A percentile compares a stretch with the other conserved stretches of the same genome.
These are phyloP conservation scores for Acanthurus tractus DNA, from an alignment of 2,797 vertebrate genomes.

Conservation along the genomic window DNA sequence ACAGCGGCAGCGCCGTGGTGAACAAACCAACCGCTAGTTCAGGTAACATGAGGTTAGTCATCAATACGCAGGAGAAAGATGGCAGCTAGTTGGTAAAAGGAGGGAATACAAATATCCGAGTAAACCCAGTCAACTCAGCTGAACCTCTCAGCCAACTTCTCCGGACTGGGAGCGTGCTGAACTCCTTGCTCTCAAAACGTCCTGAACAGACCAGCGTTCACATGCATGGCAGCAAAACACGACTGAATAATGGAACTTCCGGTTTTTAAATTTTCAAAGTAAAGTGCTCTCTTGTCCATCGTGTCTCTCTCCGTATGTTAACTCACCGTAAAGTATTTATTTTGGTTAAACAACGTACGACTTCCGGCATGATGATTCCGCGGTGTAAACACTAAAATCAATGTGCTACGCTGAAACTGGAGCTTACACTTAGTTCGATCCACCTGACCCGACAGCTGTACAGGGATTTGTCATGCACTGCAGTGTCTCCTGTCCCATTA, in stretches of 20 bases:
- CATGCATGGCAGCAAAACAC: neutral
- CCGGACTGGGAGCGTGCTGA: constrained; percentile 31
- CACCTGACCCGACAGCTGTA: constrained; percentile 44
- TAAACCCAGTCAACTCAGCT: constrained; percentile 1
- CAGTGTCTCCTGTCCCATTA: constrained; percentile 27
- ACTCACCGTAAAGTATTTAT: fast-evolving
- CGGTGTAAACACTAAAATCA: constrained; percentile 30
- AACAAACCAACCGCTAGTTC: neutral
- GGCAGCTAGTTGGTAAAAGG: neutral
- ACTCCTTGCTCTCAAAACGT: constrained; percentile 19
- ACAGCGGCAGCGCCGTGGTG: constrained; percentile 67
- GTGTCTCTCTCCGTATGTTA: fast-evolving
- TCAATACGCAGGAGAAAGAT: neutral
- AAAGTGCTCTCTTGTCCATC: neutral
- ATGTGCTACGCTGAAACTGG: constrained; percentile 30
- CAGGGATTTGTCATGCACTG: constrained; percentile 11
- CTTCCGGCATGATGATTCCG: constrained; percentile 31
- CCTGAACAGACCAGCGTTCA: constrained; percentile 10
- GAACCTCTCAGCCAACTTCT: constrained; percentile 31
- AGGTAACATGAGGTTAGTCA: constrained; percentile 15
- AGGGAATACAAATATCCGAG: constrained; percentile 14
- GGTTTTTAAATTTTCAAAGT: constrained; percentile 46
- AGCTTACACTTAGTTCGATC: constrained; percentile 38
- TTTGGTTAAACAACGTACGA: neutral
- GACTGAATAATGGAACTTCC: neutral